Conservation (phyloP, 2,888 invertebrate genomes). For the Chloroclysta siterata region DNA sequence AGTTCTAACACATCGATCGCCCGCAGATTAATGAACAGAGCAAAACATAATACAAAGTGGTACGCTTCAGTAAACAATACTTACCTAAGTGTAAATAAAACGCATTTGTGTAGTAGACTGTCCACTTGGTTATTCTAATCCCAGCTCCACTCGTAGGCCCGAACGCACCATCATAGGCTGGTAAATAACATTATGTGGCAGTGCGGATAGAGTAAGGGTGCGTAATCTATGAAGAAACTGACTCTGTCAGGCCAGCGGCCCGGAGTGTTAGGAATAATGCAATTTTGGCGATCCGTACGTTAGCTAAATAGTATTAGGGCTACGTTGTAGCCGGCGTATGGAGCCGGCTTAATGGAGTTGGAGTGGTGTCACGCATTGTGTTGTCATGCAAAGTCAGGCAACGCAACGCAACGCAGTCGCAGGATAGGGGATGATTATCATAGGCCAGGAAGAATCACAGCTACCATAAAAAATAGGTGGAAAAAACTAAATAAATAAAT, state of each 20-base stretch:
- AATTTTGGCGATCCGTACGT: background rate
- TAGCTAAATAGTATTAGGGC: background rate
- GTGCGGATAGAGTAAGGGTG: background rate
- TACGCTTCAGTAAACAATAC: slow-evolving; percentile 26
- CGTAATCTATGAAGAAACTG: background rate
- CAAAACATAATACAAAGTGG: slow-evolving; percentile 24
- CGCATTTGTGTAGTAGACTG: slow-evolving; percentile 29
- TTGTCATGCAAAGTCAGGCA: background rate
- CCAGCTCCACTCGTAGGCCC: background rate
- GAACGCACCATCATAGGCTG: background rate
- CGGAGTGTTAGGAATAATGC: background rate
- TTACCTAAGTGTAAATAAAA: slow-evolving; percentile 36
- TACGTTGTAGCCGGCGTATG: background rate
- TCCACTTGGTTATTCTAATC: slow-evolving; percentile 20
- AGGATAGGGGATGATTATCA: too few relatives aligned
- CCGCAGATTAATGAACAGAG: slow-evolving; percentile 17
- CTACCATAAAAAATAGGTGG: too few relatives aligned
- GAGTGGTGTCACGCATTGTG: background rate
- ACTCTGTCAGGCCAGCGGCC: background rate
- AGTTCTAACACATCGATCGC: slow-evolving; percentile 3
- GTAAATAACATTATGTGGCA: too few relatives aligned
- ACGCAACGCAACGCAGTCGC: too few relatives aligned
- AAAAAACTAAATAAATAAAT: too few relatives aligned
- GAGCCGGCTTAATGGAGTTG: background rate
- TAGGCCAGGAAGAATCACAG: too few relatives aligned